Percentiles rank a stretch among this genome's conserved stretches.
Evolutionary conservation across 2,888 invertebrate genomes (phyloP).

Genomic region (Aspidiotus rigidus): DNA sequence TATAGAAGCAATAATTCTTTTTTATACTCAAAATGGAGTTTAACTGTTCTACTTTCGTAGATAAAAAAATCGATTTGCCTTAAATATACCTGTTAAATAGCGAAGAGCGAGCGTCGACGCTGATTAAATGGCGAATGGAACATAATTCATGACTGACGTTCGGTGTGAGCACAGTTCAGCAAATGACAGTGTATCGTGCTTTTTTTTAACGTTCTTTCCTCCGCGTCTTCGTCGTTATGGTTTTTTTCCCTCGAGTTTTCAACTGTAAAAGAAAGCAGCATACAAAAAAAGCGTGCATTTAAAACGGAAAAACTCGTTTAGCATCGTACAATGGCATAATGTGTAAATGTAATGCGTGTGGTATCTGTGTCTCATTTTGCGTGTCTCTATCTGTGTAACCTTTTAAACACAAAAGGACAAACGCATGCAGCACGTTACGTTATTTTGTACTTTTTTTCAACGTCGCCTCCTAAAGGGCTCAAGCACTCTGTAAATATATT

Average conservation of each 20-base stretch:
- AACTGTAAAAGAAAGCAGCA: slow-evolving; percentile 17
- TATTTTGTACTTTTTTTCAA: too few relatives aligned
- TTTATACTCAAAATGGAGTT: too few relatives aligned
- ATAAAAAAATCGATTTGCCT: too few relatives aligned
- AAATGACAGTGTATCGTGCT: slow-evolving; percentile 25
- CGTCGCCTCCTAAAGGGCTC: too few relatives aligned
- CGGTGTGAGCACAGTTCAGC: slow-evolving; percentile 2
- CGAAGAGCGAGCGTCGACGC: slow-evolving; percentile 6
- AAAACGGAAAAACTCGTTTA: slow-evolving; percentile 9
- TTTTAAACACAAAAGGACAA: too few relatives aligned
- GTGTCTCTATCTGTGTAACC: slow-evolving; percentile 16
- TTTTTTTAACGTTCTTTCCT: not conserved
- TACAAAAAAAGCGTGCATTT: slow-evolving; percentile 20
- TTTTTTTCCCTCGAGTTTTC: slow-evolving; percentile 18
- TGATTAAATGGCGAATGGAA: slow-evolving; percentile 10
- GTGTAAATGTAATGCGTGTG: slow-evolving; percentile 5
- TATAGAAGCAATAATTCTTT: too few relatives aligned
- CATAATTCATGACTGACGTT: slow-evolving; percentile 23
- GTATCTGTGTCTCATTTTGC: slow-evolving; percentile 22
- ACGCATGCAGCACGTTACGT: too few relatives aligned
- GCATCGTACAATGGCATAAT: too few relatives aligned
- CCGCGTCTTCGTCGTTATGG: too few relatives aligned
- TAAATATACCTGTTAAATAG: too few relatives aligned
- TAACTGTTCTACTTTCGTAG: too few relatives aligned
- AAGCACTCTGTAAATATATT: too few relatives aligned